Evolutionary conservation across 2,797 vertebrate species (phyloP).

Genomic region (Mus caroli): DNA sequence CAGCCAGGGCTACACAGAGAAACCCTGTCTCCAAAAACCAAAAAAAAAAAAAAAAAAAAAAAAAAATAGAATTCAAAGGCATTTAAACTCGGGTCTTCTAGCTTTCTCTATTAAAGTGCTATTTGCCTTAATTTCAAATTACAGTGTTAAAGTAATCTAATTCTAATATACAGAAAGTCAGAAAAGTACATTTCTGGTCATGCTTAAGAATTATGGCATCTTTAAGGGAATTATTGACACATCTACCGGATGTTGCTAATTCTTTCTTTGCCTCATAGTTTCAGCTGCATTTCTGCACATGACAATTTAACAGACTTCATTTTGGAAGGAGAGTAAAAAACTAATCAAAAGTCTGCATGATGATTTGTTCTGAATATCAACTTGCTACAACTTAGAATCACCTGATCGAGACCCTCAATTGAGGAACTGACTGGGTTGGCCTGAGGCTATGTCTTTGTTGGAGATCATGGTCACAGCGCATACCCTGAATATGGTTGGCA

Average conservation of each 20-base stretch:
- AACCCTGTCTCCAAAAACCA: too few relatives aligned
- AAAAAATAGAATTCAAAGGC: constrained; percentile 40
- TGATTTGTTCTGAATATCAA: not conserved
- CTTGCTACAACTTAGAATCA: not conserved
- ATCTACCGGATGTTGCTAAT: not conserved
- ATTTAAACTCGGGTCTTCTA: not conserved
- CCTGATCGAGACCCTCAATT: not conserved
- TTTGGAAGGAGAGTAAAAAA: not conserved
- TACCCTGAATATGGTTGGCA: not conserved
- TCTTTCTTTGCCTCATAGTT: not conserved
- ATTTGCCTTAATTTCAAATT: not conserved
- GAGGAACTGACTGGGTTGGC: not conserved
- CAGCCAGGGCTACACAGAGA: too few relatives aligned
- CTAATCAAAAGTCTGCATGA: not conserved
- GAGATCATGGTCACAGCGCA: too few relatives aligned
- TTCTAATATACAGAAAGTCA: not conserved
- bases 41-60: too few relatives aligned
- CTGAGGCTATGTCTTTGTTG: not conserved
- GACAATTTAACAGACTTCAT: not conserved
- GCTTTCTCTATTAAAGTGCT: not conserved
- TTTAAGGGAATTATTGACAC: not conserved
- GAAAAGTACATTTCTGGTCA: not conserved
- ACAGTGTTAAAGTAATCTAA: not conserved
- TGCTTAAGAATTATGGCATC: not conserved
- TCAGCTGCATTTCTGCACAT: not conserved